phyloP scores from a whole-genome alignment of 2,888 invertebrate genomes.

The Athetis lepigone region DNA sequence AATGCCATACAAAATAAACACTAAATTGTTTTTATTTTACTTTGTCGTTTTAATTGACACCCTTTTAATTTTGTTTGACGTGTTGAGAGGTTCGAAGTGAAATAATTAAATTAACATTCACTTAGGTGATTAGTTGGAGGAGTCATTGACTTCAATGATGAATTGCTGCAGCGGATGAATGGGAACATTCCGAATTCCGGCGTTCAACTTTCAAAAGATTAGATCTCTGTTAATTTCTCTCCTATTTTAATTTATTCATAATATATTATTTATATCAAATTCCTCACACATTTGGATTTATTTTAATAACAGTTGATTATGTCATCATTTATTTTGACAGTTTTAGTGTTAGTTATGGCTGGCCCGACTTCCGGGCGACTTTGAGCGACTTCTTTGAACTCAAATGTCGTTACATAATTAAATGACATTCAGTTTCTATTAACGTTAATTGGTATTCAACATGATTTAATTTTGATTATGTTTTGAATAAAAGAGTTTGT shows the following conservation, averaged over 20 bases:
- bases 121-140: slow-evolving; percentile 36
- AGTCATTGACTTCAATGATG: slow-evolving; percentile 40
- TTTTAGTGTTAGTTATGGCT: slow-evolving; percentile 62
- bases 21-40: slow-evolving; percentile 89
- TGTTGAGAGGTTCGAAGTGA: slow-evolving; percentile 25
- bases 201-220: slow-evolving; percentile 53
- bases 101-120: slow-evolving; percentile 44
- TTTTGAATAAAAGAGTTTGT: slow-evolving; percentile 32
- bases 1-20: slow-evolving; percentile 87
- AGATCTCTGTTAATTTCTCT: slow-evolving; percentile 37
- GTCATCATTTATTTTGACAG: slow-evolving; percentile 62
- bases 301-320: slow-evolving; percentile 57
- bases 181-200: slow-evolving; percentile 38
- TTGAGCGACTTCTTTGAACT: slow-evolving; percentile 55
- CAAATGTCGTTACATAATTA: slow-evolving; percentile 51
- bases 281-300: slow-evolving; percentile 42
- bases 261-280: slow-evolving; percentile 48
- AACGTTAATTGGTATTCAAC: slow-evolving; percentile 55
- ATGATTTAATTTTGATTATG: slow-evolving; percentile 50
- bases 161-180: slow-evolving; percentile 24
- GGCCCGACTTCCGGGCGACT: slow-evolving; percentile 57
- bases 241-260: slow-evolving; percentile 50
- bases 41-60: slow-evolving; percentile 67
- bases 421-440: slow-evolving; percentile 54
- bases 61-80: slow-evolving; percentile 50